Percentiles rank a stretch among this genome's conserved stretches.
These are phyloP conservation scores for Caenorhabditis brenneri DNA, from an alignment of 1,140 invertebrate species.

Conservation along the genomic window DNA sequence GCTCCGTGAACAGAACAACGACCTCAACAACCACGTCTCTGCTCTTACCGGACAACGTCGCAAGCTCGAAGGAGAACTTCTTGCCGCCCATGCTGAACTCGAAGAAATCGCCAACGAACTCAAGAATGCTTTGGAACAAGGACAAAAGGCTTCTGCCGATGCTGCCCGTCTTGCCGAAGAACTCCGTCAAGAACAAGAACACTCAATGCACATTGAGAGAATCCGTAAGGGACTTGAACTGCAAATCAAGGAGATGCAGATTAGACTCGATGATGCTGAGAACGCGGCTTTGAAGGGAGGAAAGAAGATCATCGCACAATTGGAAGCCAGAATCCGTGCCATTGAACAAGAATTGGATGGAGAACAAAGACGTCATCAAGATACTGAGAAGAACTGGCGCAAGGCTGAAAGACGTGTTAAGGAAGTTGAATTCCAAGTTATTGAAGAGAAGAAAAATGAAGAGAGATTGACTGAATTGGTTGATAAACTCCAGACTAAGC, in stretches of 20 bases:
- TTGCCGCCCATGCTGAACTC: conserved; percentile 86
- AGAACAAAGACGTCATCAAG: conserved; percentile 81
- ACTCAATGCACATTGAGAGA: conserved; percentile 96
- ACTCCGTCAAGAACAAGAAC: conserved; percentile 96
- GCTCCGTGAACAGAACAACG: conserved; percentile 94
- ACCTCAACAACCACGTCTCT: conserved; percentile 87
- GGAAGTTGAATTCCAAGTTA: conserved; percentile 80
- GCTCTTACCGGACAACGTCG: conserved; percentile 93
- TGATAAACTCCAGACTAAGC: conserved; percentile 98
- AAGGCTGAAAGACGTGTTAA: conserved; percentile 79
- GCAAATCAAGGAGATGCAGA: conserved; percentile 96
- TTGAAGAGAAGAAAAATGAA: conserved; percentile 71
- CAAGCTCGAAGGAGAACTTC: conserved; percentile 95
- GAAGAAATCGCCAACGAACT: conserved; percentile 95
- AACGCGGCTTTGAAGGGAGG: conserved; percentile 95
- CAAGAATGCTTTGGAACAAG: conserved; percentile 94
- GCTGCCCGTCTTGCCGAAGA: conserved; percentile 96
- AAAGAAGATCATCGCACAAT: conserved; percentile 80
- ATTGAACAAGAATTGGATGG: conserved; percentile 70
- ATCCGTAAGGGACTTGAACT: conserved; percentile 93
- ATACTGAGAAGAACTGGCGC: conserved; percentile 78
- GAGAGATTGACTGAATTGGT: conserved; percentile 79
- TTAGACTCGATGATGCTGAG: conserved; percentile 80
- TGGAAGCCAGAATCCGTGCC: conserved; percentile 73
- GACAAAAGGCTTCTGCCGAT: conserved; percentile 95